Evolutionary conservation across 1,140 invertebrate genomes (phyloP).

Genomic region (Octopus bimaculoides): DNA sequence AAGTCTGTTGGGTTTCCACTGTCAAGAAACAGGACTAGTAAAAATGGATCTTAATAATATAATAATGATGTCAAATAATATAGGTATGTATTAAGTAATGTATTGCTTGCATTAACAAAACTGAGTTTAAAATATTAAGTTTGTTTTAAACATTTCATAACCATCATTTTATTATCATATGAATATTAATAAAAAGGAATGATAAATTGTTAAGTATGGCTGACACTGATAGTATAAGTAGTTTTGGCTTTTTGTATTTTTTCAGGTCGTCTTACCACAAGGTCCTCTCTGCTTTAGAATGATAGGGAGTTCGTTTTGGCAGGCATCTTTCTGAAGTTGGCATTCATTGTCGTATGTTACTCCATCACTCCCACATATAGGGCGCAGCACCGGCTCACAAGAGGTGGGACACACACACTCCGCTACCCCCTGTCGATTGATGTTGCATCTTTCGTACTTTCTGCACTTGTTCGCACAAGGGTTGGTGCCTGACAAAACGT

Average conservation of each 20-base stretch:
- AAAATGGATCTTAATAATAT: too few relatives aligned
- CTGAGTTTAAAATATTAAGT: too few relatives aligned
- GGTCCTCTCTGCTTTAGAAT: constrained; percentile 72
- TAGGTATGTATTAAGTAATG: too few relatives aligned
- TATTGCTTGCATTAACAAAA: too few relatives aligned
- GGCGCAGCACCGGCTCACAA: constrained; percentile 74
- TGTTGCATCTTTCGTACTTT: constrained; percentile 76
- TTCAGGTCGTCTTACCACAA: constrained; percentile 65
- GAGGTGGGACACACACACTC: constrained; percentile 77
- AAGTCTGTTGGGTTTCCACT: too few relatives aligned
- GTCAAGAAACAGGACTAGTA: too few relatives aligned
- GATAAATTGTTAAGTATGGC: too few relatives aligned
- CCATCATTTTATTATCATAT: too few relatives aligned
- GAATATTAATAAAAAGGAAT: too few relatives aligned
- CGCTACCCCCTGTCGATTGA: constrained; percentile 77
- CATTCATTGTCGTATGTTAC: constrained; percentile 70
- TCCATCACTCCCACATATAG: constrained; percentile 62
- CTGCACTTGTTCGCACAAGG: constrained; percentile 45
- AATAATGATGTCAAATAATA: too few relatives aligned
- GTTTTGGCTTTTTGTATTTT: neutral
- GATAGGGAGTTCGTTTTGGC: constrained; percentile 67
- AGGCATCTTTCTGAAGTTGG: constrained; percentile 68
- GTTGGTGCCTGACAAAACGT: constrained; percentile 35
- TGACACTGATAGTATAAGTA: too few relatives aligned
- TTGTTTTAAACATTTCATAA: too few relatives aligned